Conservation (phyloP, 2,797 vertebrate genomes). For the Hemitrygon akajei region DNA sequence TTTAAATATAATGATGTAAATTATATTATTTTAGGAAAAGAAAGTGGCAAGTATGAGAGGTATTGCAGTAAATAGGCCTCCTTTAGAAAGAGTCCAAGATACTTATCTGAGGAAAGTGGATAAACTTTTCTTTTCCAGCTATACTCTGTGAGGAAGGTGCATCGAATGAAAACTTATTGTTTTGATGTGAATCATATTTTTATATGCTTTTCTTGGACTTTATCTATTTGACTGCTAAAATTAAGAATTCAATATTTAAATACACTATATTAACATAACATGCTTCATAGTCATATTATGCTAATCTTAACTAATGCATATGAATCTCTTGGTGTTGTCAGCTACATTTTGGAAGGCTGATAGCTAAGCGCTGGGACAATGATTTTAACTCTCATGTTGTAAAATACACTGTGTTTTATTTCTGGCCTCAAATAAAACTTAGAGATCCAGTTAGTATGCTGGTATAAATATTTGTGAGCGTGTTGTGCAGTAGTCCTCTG, state of each 20-base stretch:
- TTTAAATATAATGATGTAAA: neutral
- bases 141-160: neutral
- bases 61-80: neutral
- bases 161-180: neutral
- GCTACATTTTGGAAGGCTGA: neutral
- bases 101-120: neutral
- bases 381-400: neutral
- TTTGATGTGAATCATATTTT: neutral
- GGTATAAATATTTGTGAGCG: too few species aligned
- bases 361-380: neutral
- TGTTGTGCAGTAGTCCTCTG: neutral
- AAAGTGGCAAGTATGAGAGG: neutral
- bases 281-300: neutral
- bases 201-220: neutral
- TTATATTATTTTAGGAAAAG: neutral
- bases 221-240: neutral
- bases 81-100: neutral
- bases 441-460: neutral
- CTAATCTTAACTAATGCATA: neutral
- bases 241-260: neutral
- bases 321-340: neutral
- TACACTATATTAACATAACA: neutral
- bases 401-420: neutral
- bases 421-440: neutral
- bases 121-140: neutral